A percentile compares a stretch with the other conserved stretches of the same genome.
These are phyloP conservation scores for Muscicapa comitata DNA, from an alignment of 2,797 vertebrate species.

Conservation along the genomic window DNA sequence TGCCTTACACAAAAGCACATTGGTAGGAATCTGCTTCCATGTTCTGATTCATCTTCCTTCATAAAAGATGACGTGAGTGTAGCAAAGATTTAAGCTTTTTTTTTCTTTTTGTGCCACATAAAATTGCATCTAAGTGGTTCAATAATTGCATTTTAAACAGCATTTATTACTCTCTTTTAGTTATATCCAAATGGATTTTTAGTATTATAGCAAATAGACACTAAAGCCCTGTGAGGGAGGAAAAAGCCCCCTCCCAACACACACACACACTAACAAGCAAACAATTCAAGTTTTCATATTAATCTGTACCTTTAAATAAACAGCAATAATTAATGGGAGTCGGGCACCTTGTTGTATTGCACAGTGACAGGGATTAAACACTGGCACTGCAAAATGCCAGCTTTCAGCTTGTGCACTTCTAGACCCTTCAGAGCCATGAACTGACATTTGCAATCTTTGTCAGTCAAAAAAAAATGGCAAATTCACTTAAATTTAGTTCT, in stretches of 20 bases:
- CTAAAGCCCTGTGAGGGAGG: not conserved
- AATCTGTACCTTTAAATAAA: slow-evolving; percentile 45
- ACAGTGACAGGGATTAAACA: slow-evolving; percentile 54
- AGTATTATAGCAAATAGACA: slow-evolving; percentile 30
- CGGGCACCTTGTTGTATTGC: slow-evolving; percentile 25
- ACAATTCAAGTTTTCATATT: not conserved
- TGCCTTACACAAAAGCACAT: not conserved
- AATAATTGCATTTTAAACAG: slow-evolving; percentile 57
- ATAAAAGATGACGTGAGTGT: not conserved
- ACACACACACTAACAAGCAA: not conserved
- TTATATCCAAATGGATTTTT: slow-evolving; percentile 35
- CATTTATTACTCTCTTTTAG: slow-evolving; percentile 43
- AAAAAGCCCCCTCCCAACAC: not conserved
- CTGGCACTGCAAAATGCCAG: slow-evolving; percentile 55
- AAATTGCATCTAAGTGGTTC: slow-evolving; percentile 52
- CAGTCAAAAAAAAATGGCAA: slow-evolving; percentile 66
- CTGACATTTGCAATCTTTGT: slow-evolving; percentile 67
- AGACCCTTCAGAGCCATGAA: slow-evolving; percentile 55
- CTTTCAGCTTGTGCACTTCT: slow-evolving; percentile 52
- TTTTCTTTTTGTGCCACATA: slow-evolving; percentile 8
- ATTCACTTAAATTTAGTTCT: slow-evolving; percentile 72
- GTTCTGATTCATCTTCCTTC: slow-evolving; percentile 37
- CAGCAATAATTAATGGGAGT: slow-evolving; percentile 15
- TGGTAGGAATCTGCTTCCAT: slow-evolving; percentile 16
- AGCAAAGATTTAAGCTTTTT: not conserved